These are phyloP conservation scores for Bergia puertoricense DNA, from an alignment of 92 coral and sea anemone genomes.

Conservation along the genomic window DNA sequence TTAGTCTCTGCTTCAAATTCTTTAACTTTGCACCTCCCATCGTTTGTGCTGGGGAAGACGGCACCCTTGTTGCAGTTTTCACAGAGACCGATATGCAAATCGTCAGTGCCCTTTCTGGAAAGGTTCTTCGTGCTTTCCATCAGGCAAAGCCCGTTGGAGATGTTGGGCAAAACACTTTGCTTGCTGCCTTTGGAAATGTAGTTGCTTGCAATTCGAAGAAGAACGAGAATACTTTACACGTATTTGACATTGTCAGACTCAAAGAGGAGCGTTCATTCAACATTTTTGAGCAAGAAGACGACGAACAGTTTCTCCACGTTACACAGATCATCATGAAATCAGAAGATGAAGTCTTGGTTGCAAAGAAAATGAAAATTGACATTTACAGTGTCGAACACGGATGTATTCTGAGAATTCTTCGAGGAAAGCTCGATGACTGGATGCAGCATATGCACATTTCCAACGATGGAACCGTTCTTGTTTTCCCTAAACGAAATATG, in stretches of 20 bases:
- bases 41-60: conserved; percentile 63
- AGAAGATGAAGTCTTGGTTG: conserved; percentile 70
- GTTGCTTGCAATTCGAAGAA: conserved; percentile 77
- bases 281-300: conserved; percentile 74
- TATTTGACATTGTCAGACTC: conserved; percentile 49
- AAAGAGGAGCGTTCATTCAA: conserved; percentile 55
- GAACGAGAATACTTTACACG: conserved; percentile 68
- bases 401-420: conserved; percentile 53
- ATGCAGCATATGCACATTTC: conserved; percentile 62
- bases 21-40: conserved; percentile 69
- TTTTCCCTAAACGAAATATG: conserved; percentile 73
- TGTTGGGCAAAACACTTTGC: conserved; percentile 71
- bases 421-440: conserved; percentile 85
- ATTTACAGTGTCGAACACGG: conserved; percentile 67
- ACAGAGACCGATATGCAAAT: conserved; percentile 66
- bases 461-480: conserved; percentile 45
- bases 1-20: conserved; percentile 57
- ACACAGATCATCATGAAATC: conserved; percentile 74
- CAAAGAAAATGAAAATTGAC: conserved; percentile 80
- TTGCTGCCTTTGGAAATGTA: conserved; percentile 49
- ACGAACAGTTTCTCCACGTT: conserved; percentile 75
- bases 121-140: conserved; percentile 29
- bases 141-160: conserved; percentile 68
- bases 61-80: conserved; percentile 60
- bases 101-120: conserved; percentile 55